Base-by-base conservation (phyloP, 2,888 invertebrate genomes). In the Pyrrhia umbra region DNA sequence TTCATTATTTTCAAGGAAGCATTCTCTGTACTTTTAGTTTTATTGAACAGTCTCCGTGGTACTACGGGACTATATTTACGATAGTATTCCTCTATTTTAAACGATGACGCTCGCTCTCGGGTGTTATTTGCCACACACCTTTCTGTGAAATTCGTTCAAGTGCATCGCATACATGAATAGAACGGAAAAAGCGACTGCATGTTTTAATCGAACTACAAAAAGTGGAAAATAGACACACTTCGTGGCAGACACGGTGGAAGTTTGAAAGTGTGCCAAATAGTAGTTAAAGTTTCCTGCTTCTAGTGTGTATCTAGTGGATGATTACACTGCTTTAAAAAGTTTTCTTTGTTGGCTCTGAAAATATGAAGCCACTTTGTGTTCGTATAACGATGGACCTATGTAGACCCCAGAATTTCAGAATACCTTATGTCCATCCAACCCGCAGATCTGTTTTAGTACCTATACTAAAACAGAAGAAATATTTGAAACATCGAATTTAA, bases 221-320 rank as follows among this genome's bases (percentile, higher is more conserved):
- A 81, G 75, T 66, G 64, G 71, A 83, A 83, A 85, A 82, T 76
- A 78, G 63, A 79, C 68, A 75, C 63, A 68, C 69, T 66, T 75
- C 75, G 75, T 75, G 75, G 82, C 82, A 82, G 73, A 75, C 77
- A 81, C 73, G 77, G 67, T 67, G 63, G 62, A 74, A 86, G 85
- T 88, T 89, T 88, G 87, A 90, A 89, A 87, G 83, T 88, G 84
- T 88, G 89, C 90, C 91, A 90, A 90, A 89, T 88, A 83, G 82
- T 81, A 85, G 84, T 86, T 84, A 83, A 88, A 88, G 79, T 87
- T 86, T 84, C 85, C 82, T 82, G 77, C 62, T 82, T 80, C 67
- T 75, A 64, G 77, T 79, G 52, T 49, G 67, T 64, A 74, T 63
- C 47, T 69, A 77, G 75, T 80, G 77, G 76, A 80, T 87, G 81